Conservation (phyloP, 1,140 invertebrate genomes). For the Polyergus mexicanus region DNA sequence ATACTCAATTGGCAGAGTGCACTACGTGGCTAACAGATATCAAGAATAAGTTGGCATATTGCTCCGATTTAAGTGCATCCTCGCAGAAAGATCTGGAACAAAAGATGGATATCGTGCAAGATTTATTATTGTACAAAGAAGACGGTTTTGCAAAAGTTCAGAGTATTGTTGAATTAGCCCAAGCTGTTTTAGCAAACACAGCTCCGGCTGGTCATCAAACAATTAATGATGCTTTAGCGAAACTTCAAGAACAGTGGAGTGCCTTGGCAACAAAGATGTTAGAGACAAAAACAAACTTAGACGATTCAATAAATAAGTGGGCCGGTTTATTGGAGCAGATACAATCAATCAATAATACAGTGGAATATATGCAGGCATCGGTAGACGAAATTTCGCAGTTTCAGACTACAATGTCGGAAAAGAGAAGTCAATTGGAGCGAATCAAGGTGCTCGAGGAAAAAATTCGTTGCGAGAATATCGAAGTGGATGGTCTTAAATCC, state of each 20-base stretch:
- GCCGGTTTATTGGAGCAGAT: constrained; percentile 95
- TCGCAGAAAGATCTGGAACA: constrained; percentile 95
- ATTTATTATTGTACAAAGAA: constrained; percentile 95
- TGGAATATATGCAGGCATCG: constrained; percentile 91
- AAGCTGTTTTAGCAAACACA: constrained; percentile 97
- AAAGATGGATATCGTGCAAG: constrained; percentile 94
- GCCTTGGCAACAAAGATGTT: constrained; percentile 94
- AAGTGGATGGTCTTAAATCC: constrained; percentile 95
- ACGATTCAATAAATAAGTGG: constrained; percentile 96
- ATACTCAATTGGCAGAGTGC: constrained; percentile 93
- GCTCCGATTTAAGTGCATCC: constrained; percentile 92
- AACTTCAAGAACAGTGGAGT: constrained; percentile 96
- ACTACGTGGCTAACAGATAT: constrained; percentile 94
- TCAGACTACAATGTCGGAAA: constrained; percentile 94
- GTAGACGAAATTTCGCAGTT: constrained; percentile 91
- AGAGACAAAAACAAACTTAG: constrained; percentile 95
- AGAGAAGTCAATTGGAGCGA: constrained; percentile 93
- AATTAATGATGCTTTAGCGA: constrained; percentile 94
- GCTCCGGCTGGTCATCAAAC: constrained; percentile 94
- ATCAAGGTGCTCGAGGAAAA: constrained; percentile 96
- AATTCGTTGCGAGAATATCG: constrained; percentile 95
- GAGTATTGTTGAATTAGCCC: constrained; percentile 94
- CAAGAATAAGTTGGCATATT: constrained; percentile 93
- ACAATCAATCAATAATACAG: constrained; percentile 93
- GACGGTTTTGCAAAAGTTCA: constrained; percentile 96